Evolutionary conservation across 2,113 vertebrate genomes (phyloP).

Genomic region (Cromileptes altivelis): DNA sequence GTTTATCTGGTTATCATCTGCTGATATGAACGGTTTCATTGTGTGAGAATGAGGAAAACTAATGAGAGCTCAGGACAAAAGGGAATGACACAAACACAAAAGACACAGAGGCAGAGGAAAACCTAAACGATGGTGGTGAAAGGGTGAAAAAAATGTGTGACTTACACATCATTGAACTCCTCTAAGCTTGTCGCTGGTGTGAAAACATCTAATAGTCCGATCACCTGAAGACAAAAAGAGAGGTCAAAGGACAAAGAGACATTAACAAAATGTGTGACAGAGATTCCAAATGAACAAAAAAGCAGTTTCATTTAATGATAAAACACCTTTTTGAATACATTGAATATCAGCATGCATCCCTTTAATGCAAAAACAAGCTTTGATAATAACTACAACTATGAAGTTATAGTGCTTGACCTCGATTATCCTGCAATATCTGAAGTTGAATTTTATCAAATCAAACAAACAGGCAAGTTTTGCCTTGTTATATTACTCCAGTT

Average conservation of each 20-base stretch:
- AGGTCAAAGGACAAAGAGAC: conserved; percentile 30
- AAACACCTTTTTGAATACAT: background rate
- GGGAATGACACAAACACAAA: background rate
- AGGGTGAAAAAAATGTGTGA: conserved; percentile 62
- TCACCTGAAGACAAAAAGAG: conserved; percentile 86
- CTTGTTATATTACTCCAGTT: background rate
- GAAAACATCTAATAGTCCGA: conserved; percentile 96
- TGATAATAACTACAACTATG: background rate
- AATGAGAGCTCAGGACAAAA: background rate
- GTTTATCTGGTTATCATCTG: background rate
- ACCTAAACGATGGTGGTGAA: background rate
- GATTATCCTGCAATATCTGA: background rate
- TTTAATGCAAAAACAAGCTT: background rate
- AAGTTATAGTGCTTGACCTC: background rate
- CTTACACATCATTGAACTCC: conserved; percentile 98
- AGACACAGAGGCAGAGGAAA: background rate
- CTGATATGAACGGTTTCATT: conserved; percentile 4
- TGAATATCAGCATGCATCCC: background rate
- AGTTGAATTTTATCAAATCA: background rate
- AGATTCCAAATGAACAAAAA: background rate
- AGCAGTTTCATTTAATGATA: background rate
- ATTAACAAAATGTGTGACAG: background rate
- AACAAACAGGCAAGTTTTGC: background rate
- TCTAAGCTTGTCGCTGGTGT: conserved; percentile 92
- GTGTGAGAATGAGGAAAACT: background rate